A percentile compares a stretch with the other conserved stretches of the same genome.
Evolutionary conservation across 2,888 invertebrate genomes (phyloP).

Genomic region (Papilio gigon): DNA sequence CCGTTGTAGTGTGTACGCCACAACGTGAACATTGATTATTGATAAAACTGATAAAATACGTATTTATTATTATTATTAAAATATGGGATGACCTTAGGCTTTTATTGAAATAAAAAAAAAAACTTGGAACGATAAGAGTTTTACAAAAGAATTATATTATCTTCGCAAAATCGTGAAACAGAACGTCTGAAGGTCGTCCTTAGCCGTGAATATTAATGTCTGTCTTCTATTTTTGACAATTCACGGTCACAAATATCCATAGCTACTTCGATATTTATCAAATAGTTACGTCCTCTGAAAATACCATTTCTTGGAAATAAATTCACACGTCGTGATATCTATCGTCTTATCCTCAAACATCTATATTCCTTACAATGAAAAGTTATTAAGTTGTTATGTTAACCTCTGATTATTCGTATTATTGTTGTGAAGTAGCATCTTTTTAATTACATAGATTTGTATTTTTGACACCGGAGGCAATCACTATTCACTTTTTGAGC

Average conservation of each 20-base stretch:
- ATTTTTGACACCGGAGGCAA: too few species aligned
- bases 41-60: too few species aligned
- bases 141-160: conserved; percentile 25
- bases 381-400: too few species aligned
- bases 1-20: neutral
- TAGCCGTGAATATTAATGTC: conserved; percentile 29
- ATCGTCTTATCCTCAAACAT: too few species aligned
- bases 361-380: too few species aligned
- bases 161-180: conserved; percentile 28
- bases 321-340: too few species aligned
- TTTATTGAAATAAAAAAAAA: conserved; percentile 20
- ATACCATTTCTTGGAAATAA: neutral
- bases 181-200: conserved; percentile 35
- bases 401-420: too few species aligned
- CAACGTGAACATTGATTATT: neutral
- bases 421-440: too few species aligned
- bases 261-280: conserved; percentile 5
- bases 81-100: neutral
- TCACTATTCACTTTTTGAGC: too few species aligned
- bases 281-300: neutral
- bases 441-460: too few species aligned
- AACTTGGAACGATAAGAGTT: conserved; percentile 6
- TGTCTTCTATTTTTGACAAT: conserved; percentile 21
- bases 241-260: conserved; percentile 21
- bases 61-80: neutral